These are phyloP conservation scores for Neria commutata DNA, from an alignment of 2,888 invertebrate genomes.

Conservation along the genomic window DNA sequence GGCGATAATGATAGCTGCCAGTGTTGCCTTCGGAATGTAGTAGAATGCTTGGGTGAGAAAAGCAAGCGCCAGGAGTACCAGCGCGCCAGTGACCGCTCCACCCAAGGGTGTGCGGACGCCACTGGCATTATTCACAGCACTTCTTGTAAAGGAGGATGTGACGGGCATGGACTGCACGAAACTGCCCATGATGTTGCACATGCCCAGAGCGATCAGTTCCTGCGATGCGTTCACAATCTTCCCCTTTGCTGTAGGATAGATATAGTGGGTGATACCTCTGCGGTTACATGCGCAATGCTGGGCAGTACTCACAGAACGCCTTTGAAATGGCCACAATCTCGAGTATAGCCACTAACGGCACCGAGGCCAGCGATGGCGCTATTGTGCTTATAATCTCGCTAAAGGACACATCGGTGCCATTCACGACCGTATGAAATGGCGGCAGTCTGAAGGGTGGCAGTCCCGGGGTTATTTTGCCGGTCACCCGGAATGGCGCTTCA, in stretches of 20 bases:
- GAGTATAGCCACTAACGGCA: slow-evolving; percentile 75
- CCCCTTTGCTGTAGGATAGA: slow-evolving; percentile 69
- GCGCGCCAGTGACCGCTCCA: slow-evolving; percentile 75
- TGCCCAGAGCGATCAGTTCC: slow-evolving; percentile 86
- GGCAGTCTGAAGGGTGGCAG: slow-evolving; percentile 74
- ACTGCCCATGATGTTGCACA: slow-evolving; percentile 81
- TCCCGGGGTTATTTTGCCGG: slow-evolving; percentile 74
- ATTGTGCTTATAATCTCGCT: slow-evolving; percentile 69
- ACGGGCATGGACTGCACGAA: slow-evolving; percentile 88
- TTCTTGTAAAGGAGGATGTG: slow-evolving; percentile 85
- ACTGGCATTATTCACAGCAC: slow-evolving; percentile 90
- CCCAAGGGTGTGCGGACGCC: slow-evolving; percentile 86
- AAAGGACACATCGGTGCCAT: slow-evolving; percentile 67
- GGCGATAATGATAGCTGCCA: slow-evolving; percentile 87
- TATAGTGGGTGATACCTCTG: neutral
- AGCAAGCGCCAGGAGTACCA: slow-evolving; percentile 81
- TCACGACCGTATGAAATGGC: slow-evolving; percentile 71
- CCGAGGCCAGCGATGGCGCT: slow-evolving; percentile 70
- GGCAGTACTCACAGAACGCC: slow-evolving; percentile 70
- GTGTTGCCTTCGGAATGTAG: slow-evolving; percentile 83
- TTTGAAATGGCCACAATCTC: slow-evolving; percentile 81
- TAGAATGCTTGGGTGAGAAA: slow-evolving; percentile 83
- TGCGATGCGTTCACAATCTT: slow-evolving; percentile 83
- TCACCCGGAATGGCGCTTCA: slow-evolving; percentile 71
- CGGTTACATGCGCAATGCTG: neutral